Conservation (phyloP, 2,797 vertebrate species). For the Cyprinodon diabolis region DNA sequence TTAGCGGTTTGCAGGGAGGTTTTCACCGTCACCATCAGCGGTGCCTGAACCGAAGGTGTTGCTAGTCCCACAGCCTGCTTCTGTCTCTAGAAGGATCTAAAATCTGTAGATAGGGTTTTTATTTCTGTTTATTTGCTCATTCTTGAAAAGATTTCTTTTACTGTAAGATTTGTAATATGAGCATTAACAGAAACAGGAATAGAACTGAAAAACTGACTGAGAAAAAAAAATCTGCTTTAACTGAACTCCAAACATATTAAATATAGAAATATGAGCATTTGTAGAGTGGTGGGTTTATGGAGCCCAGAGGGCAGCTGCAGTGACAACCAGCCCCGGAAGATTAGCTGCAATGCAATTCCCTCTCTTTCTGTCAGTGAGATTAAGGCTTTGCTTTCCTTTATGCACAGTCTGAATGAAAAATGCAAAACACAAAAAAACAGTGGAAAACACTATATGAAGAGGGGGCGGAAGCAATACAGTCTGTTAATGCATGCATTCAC, state of each 20-base stretch:
- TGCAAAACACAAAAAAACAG: background rate
- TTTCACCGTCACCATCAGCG: no score
- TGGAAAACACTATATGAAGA: background rate
- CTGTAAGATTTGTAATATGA: no score
- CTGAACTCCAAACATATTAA: background rate
- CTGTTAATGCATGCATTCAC: background rate
- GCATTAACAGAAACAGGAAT: background rate
- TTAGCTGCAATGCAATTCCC: background rate
- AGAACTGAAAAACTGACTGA: background rate
- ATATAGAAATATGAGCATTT: background rate
- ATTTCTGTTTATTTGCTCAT: no score
- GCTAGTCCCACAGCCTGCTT: no score
- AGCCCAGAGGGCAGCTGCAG: background rate
- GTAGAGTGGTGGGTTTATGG: background rate
- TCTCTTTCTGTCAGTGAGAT: background rate
- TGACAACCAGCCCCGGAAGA: background rate
- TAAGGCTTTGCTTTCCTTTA: background rate
- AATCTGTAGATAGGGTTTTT: no score
- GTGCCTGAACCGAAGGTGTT: no score
- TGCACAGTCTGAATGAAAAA: background rate
- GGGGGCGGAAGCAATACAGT: background rate
- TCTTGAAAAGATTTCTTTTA: no score
- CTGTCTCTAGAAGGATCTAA: no score
- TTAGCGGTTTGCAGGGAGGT: no score
- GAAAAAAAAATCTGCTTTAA: background rate